Base-by-base conservation (phyloP, 2,113 vertebrate species). In the Archocentrus centrarchus region DNA sequence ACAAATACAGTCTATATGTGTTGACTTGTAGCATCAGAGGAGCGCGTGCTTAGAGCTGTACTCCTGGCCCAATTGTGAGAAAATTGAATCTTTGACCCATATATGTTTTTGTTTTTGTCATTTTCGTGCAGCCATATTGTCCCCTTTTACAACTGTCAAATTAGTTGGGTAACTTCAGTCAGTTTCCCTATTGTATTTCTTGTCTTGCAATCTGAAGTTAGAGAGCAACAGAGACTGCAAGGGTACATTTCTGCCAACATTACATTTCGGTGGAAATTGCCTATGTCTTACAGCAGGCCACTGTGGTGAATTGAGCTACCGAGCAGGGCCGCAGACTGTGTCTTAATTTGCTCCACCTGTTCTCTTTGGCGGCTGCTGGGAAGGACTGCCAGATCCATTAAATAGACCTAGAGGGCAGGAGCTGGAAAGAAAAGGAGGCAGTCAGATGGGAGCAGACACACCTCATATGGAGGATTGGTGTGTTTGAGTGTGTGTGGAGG, bases 311-410 rank as follows among this genome's bases (percentile, higher is more conserved):
- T 90, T 93, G 93, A 88, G 92, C 92, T 87, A 83, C 86, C 32
- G 86, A 91, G 91, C 86, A 77, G 75, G 86, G 90, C 91, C 84
- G 81, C 94, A 93, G 93, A 91, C 94, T 95, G 93, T 92, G 92
- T 94, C 93, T 95, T 95, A 94, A 96, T 95, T 96, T 96, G 89
- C 94, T 93, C 94, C 96, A 96, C 95, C 94, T 95, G 94, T 94
- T 95, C 93, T 88, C 79, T 90, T 90, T 92, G 91, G 86, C 82
- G 91, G 90, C 86, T 96, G 92, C 89, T 89, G 90, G 83, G 90
- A 95, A 89, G 88, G 88, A 86, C 91, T 95, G 95, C 95, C 95
- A 96, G 95, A 96, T 95, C 96, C 96, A 97, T 97, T 97, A 97
- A 93, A 92, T 86, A 91, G 94, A 93, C 95, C 96, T 95, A 86